These are phyloP conservation scores for Baryphthengus martii DNA, from an alignment of 2,113 vertebrate genomes.

Conservation along the genomic window DNA sequence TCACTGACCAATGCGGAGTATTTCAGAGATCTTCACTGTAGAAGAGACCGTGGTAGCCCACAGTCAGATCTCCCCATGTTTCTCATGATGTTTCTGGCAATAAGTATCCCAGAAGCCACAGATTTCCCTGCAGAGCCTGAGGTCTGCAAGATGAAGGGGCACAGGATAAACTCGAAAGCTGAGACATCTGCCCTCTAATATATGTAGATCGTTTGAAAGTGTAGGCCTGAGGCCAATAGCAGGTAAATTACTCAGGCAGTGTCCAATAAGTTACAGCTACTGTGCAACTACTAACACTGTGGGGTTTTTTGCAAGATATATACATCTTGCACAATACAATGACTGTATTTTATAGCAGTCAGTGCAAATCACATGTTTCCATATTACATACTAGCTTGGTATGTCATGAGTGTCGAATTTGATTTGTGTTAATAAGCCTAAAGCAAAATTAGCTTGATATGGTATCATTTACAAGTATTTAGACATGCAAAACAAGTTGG, in stretches of 20 bases:
- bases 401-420: slow-evolving; percentile 52
- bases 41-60: not conserved
- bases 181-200: not conserved
- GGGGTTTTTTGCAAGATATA: not conserved
- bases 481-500: slow-evolving; percentile 7
- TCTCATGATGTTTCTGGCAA: not conserved
- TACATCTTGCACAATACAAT: not conserved
- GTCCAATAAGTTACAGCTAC: not conserved
- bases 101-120: not conserved
- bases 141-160: not conserved
- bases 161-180: not conserved
- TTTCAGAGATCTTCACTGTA: not conserved
- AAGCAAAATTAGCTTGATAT: slow-evolving; percentile 66
- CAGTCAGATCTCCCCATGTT: not conserved
- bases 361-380: slow-evolving; percentile 49
- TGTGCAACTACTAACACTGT: not conserved
- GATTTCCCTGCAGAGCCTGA: not conserved
- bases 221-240: not conserved
- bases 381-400: slow-evolving; percentile 31
- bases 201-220: not conserved
- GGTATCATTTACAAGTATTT: slow-evolving; percentile 65
- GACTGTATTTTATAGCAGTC: slow-evolving; percentile 29
- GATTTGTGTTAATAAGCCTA: slow-evolving; percentile 62
- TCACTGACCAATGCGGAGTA: not conserved
- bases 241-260: not conserved